Evolutionary conservation across 2,113 vertebrate species (phyloP).

Genomic region (Cephalopholis sonnerati): DNA sequence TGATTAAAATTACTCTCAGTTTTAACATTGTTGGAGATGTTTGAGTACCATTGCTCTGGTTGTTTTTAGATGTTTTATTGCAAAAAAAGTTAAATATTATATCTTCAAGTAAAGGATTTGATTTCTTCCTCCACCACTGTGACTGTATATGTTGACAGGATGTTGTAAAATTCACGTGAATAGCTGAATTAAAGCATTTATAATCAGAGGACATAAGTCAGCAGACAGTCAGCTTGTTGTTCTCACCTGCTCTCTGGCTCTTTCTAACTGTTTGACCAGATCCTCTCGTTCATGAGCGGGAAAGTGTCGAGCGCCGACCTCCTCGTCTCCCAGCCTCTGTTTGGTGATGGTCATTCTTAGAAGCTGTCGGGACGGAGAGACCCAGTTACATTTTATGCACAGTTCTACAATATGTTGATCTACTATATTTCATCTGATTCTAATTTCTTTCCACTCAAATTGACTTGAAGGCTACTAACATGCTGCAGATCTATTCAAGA

Average conservation of each 20-base stretch:
- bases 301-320: conserved; percentile 93
- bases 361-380: conserved; percentile 82
- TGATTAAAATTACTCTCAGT: no score
- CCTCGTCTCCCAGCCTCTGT: conserved; percentile 95
- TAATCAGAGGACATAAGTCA: background rate
- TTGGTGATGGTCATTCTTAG: conserved; percentile 98
- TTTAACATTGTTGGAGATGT: no score
- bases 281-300: conserved; percentile 96
- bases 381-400: no score
- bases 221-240: background rate
- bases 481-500: background rate
- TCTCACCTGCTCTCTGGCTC: conserved; percentile 91
- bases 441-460: background rate
- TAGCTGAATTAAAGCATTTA: background rate
- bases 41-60: no score
- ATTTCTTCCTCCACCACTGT: background rate
- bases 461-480: background rate
- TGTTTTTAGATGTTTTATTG: no score
- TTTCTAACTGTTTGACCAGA: conserved; percentile 93
- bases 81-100: no score
- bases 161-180: background rate
- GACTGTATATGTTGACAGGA: background rate
- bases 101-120: no score
- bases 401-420: background rate
- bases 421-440: background rate